phyloP scores from a whole-genome alignment of 2,113 vertebrate species.

The Falco punctatus region DNA sequence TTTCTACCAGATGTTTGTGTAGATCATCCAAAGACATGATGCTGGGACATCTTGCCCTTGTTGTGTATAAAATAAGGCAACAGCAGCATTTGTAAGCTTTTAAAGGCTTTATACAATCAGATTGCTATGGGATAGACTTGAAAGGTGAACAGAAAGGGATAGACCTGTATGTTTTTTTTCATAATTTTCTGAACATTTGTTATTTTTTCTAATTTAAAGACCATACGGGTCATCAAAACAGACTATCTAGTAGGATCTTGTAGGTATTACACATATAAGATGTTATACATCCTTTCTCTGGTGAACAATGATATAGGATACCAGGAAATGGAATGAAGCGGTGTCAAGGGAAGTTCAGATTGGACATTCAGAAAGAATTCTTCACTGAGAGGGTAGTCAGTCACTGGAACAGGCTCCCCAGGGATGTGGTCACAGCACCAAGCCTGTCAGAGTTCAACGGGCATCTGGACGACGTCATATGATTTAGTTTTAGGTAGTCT shows the following conservation, averaged over 20 bases:
- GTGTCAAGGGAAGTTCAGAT: neutral
- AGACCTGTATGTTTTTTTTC: neutral
- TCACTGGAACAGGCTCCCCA: neutral
- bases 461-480: accelerated
- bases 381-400: neutral
- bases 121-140: neutral
- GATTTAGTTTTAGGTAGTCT: neutral
- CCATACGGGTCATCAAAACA: neutral
- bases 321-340: neutral
- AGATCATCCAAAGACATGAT: neutral
- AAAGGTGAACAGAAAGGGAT: neutral
- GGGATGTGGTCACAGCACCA: accelerated
- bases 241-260: neutral
- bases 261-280: neutral
- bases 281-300: neutral
- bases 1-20: neutral
- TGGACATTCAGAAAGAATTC: neutral
- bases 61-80: neutral
- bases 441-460: neutral
- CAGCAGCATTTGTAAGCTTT: neutral
- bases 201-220: neutral
- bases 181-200: neutral
- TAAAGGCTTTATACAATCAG: neutral
- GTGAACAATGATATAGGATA: neutral
- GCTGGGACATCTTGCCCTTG: neutral